phyloP scores from a whole-genome alignment of 1,140 invertebrate genomes.

The Diorhabda carinulata region DNA sequence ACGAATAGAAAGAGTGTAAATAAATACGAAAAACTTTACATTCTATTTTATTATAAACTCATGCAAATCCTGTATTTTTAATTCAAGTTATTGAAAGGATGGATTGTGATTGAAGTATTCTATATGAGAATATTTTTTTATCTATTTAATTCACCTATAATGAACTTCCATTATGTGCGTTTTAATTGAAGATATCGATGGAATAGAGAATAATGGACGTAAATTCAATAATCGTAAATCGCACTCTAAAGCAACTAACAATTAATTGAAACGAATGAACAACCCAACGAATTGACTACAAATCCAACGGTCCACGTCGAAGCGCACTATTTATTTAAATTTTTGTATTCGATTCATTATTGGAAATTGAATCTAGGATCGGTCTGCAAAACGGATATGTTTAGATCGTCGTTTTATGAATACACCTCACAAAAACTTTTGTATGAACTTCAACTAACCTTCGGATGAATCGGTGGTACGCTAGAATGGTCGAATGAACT shows the following conservation, averaged over 20 bases:
- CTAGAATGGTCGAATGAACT: background rate
- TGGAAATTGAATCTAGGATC: slow-evolving; percentile 23
- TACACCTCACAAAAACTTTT: slow-evolving; percentile 26
- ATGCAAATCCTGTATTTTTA: no score
- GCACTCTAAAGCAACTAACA: background rate
- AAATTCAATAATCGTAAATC: slow-evolving; percentile 1
- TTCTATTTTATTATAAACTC: no score
- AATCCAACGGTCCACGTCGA: slow-evolving; percentile 22
- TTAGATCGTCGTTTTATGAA: slow-evolving; percentile 24
- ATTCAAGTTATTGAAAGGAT: no score
- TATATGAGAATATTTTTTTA: no score
- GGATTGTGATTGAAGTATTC: no score
- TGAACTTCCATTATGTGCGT: slow-evolving; percentile 3
- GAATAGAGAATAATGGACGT: background rate
- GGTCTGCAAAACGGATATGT: slow-evolving; percentile 30
- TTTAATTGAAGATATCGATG: slow-evolving; percentile 11
- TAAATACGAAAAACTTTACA: no score
- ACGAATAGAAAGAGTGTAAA: no score
- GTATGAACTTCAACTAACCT: slow-evolving; percentile 6
- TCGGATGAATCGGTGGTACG: background rate
- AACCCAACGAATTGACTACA: slow-evolving; percentile 22
- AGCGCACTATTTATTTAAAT: slow-evolving; percentile 21
- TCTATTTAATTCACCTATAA: no score
- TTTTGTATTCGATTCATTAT: slow-evolving; percentile 18
- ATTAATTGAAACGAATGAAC: slow-evolving; percentile 22